Base-by-base conservation (phyloP, 64 coral and sea anemone genomes). In the Actinia tenebrosa region DNA sequence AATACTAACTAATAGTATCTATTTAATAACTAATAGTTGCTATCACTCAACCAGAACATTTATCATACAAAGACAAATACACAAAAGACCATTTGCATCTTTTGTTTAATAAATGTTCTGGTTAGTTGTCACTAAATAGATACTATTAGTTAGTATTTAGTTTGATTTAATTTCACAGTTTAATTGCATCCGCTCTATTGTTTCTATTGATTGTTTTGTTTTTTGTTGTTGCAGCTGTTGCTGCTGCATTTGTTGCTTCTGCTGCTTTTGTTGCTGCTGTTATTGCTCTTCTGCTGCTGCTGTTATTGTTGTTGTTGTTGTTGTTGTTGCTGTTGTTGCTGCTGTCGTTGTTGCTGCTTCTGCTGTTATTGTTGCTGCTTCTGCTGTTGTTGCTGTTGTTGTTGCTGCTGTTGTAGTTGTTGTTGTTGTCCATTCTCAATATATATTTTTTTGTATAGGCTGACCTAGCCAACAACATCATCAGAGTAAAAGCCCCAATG, bases 381-480 rank as follows among this genome's bases (percentile, higher is more conserved):
- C 60, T 61, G 60, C 60, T 18, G 60, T 61, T 61, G 16, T 18
- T 61, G 19, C 64, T 66, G 2, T n/a, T 66, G 15, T n/a, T 66
- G 16, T 3, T 20, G 14, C 3, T 64, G 16, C 61, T 26, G 20
- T 71, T 23, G 19, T 6, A 9, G 7, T 71, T 80, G 46, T 6
- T 46, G 16, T 52, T 81, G 5, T 53, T 75, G 10, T 81, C 6
- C 27, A 81, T 16, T 81, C 43, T 50, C 44, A 80, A 15, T 37
- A 10, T 5, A 16, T 23, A 7, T 27, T 19, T 75, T 10, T 18
- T 42, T 75, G 42, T 75, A 58, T 66, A 98, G 96, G 87, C 88
- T 77, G 96, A 98, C 47, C 84, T 88, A 60, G 93, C 94, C 27
- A 98, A 95, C 52, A 92, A 98, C 37, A 98, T 98, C 26, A 98